These are phyloP conservation scores for Cheilosia soror DNA, from an alignment of 2,888 invertebrate species.

Conservation along the genomic window DNA sequence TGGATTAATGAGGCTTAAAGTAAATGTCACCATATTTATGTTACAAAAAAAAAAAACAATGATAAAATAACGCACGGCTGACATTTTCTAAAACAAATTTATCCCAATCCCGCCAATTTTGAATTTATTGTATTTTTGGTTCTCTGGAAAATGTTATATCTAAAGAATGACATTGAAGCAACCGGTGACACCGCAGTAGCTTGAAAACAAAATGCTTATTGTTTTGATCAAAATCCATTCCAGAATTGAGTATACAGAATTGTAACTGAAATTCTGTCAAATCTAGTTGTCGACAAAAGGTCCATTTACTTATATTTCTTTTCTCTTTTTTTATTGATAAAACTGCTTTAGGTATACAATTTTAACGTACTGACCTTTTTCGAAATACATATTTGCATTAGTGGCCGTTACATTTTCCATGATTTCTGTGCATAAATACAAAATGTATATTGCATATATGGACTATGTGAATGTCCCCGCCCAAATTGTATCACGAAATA, in stretches of 20 bases:
- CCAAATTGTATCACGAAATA: slow-evolving; percentile 50
- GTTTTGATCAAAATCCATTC: neutral
- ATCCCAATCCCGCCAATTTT: no score
- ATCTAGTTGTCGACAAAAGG: slow-evolving; percentile 24
- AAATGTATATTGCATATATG: neutral
- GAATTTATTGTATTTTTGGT: no score
- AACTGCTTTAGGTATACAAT: neutral
- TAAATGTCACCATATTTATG: no score
- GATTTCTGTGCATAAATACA: neutral
- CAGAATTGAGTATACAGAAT: neutral
- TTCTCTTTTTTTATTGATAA: neutral
- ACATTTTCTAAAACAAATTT: no score
- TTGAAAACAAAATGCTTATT: neutral
- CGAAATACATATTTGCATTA: slow-evolving; percentile 8
- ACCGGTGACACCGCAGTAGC: slow-evolving; percentile 23
- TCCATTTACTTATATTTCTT: slow-evolving; percentile 12
- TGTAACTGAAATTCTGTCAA: slow-evolving; percentile 38
- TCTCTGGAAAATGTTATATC: neutral
- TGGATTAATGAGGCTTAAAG: no score
- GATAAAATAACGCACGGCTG: no score
- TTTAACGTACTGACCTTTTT: slow-evolving; percentile 22
- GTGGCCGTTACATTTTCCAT: slow-evolving; percentile 47
- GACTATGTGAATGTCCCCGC: slow-evolving; percentile 35
- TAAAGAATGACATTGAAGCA: neutral
- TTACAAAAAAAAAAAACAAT: no score